Evolutionary conservation across 2,113 vertebrate species (phyloP), one percentile per base, ranked within the genome.

Genomic region (Bagarius yarrelli): DNA sequence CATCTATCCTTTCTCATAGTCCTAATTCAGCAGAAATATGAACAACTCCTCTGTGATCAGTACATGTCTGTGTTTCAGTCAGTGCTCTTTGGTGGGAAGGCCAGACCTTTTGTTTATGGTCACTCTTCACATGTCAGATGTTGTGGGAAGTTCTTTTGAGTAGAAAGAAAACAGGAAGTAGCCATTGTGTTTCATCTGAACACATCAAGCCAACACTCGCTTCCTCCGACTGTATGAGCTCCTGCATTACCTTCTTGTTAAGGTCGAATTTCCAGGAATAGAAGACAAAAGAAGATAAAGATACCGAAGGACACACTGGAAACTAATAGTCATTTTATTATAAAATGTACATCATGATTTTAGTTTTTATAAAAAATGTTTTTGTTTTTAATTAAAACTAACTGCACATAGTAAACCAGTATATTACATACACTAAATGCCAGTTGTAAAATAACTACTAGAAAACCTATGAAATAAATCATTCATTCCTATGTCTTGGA

Each of bases 141-240:
- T 64, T 67, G 53, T 75, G 55, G 34, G 69, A 34, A 57, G 57
- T 64, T 77, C 25, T 50, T 63, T 19, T 21, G 34, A 70, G 12
- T 36, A 30, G 15, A 64, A 30, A 57, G 19, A 47, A 83, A 50
- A 55, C 84, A 83, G 84, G 56, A 71, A 80, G 81, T 77, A 73
- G 23, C 73, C 52, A 81, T 85, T 85, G 81, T 85, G 73, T 83
- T 85, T 77, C 72, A 80, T 36, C 60, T 50, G 72, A 15, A 40
- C 32, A 53, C 73, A 69, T 63, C 19, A 69, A 18, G n/a, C 47
- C n/a, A 83, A 73, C 21, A 36, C 73, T 83, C 83, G 77, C 73
- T 83, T 81, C 72, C 40, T 82, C 30, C 71, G 21, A 61, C 60
- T 59, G 32, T n/a, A 76, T 73, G 67, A 57, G 59, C 34, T 40